Percentiles rank a stretch among this genome's conserved stretches.
These are phyloP conservation scores for Druceiella hillmani DNA, from an alignment of 2,888 invertebrate species.

Conservation along the genomic window DNA sequence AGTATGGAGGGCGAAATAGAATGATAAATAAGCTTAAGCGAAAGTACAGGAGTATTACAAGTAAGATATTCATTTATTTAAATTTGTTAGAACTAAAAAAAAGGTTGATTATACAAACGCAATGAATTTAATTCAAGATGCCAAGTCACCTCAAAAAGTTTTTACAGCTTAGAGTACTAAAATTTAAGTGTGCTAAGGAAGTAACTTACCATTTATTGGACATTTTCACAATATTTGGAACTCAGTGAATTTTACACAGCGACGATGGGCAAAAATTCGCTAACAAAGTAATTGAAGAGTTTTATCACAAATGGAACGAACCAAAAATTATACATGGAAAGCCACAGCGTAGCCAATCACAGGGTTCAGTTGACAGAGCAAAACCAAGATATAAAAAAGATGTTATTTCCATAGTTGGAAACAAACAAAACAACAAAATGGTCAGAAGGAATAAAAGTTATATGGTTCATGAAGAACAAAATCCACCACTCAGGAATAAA, in stretches of 20 bases:
- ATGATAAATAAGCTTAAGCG: conserved; percentile 14
- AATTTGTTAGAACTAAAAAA: conserved; percentile 6
- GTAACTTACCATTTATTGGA: conserved; percentile 10
- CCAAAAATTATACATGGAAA: conserved; percentile 27
- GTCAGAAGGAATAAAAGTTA: conserved; percentile 16
- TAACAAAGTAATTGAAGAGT: conserved; percentile 14
- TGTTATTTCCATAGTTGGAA: conserved; percentile 12
- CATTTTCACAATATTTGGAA: conserved; percentile 19
- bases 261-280: conserved; percentile 22
- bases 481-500: conserved; percentile 15
- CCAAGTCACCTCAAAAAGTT: conserved; percentile 4
- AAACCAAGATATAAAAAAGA: conserved; percentile 12
- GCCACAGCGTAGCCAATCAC: too few relatives aligned
- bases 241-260: conserved; percentile 18
- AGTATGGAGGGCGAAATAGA: conserved; percentile 16
- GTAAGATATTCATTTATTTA: conserved; percentile 15
- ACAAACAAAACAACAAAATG: conserved; percentile 15
- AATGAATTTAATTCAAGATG: conserved; percentile 6
- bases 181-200: not conserved
- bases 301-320: conserved; percentile 19
- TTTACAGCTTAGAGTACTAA: conserved; percentile 9
- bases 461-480: conserved; percentile 17
- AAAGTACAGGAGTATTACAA: conserved; percentile 17
- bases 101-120: conserved; percentile 4
- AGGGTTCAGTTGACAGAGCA: too few relatives aligned